Evolutionary conservation across 2,797 vertebrate species (phyloP).

Genomic region (Gephyroberyx darwinii): DNA sequence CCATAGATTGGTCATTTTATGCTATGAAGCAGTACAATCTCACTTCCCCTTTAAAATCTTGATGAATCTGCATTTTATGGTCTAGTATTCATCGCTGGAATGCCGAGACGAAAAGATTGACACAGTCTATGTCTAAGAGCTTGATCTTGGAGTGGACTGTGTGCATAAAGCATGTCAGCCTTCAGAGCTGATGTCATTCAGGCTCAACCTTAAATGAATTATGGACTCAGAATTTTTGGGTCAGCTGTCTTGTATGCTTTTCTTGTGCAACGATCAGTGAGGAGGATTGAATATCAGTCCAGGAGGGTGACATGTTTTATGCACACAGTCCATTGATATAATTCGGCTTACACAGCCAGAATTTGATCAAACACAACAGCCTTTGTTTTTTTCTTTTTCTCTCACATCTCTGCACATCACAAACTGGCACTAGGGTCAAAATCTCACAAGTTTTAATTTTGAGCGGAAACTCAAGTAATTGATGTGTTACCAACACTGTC

Average conservation of each 20-base stretch:
- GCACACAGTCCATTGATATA: conserved; percentile 50
- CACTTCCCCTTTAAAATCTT: too few species aligned
- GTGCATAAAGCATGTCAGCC: conserved; percentile 47
- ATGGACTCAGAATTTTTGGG: conserved; percentile 48
- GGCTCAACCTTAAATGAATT: conserved; percentile 42
- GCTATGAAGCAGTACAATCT: too few species aligned
- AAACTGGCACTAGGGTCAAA: background rate
- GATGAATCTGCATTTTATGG: too few species aligned
- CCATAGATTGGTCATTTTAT: too few species aligned
- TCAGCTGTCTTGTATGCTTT: conserved; percentile 50
- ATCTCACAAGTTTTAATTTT: background rate
- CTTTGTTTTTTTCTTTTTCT: conserved; percentile 46
- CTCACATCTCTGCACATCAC: conserved; percentile 2
- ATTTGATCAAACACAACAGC: conserved; percentile 33
- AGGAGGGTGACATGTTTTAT: conserved; percentile 37
- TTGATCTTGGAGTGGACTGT: conserved; percentile 42
- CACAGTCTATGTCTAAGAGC: conserved; percentile 18
- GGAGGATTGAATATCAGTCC: conserved; percentile 57
- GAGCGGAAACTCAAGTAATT: background rate
- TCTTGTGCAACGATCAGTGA: conserved; percentile 36
- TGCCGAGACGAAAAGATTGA: conserved; percentile 8
- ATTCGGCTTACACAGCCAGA: conserved; percentile 23
- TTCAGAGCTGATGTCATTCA: conserved; percentile 50
- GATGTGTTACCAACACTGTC: background rate
- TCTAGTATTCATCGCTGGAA: too few species aligned